These are phyloP conservation scores for Delichon dasypus DNA, from an alignment of 2,797 vertebrate genomes.

Conservation along the genomic window DNA sequence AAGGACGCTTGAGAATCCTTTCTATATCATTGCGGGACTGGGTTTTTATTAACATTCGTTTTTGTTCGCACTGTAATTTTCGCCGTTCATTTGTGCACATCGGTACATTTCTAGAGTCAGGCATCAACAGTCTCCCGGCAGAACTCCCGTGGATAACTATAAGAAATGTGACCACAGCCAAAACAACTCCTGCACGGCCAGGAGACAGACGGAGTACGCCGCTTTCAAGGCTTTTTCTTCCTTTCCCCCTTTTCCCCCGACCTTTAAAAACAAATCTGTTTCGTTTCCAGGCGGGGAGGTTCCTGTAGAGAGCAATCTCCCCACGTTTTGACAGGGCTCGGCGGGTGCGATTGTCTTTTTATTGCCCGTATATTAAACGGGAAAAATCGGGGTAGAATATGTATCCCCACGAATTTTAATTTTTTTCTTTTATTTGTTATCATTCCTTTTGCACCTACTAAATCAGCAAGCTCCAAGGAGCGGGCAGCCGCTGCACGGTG, in stretches of 20 bases:
- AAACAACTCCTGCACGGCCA: neutral
- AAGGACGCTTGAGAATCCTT: neutral
- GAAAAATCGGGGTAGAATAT: neutral
- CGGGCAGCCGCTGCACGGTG: neutral
- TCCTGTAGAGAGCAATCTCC: neutral
- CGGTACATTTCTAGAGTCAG: neutral
- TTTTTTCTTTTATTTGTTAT: neutral
- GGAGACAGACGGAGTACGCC: neutral
- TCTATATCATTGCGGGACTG: neutral
- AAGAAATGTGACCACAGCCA: neutral
- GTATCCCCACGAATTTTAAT: fast-evolving
- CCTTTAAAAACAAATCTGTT: neutral
- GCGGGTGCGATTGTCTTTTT: neutral
- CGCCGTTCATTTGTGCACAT: neutral
- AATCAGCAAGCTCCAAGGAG: fast-evolving
- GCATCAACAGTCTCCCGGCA: neutral
- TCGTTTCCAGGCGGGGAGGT: neutral
- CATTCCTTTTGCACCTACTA: neutral
- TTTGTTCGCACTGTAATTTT: neutral
- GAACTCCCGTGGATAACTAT: neutral
- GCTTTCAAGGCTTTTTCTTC: neutral
- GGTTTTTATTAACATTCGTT: neutral
- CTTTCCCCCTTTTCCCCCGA: fast-evolving
- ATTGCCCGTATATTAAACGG: neutral
- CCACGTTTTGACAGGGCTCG: neutral